Percentiles rank a stretch among this genome's conserved stretches.
phyloP scores from a whole-genome alignment of 2,113 vertebrate genomes.

The Motacilla alba region DNA sequence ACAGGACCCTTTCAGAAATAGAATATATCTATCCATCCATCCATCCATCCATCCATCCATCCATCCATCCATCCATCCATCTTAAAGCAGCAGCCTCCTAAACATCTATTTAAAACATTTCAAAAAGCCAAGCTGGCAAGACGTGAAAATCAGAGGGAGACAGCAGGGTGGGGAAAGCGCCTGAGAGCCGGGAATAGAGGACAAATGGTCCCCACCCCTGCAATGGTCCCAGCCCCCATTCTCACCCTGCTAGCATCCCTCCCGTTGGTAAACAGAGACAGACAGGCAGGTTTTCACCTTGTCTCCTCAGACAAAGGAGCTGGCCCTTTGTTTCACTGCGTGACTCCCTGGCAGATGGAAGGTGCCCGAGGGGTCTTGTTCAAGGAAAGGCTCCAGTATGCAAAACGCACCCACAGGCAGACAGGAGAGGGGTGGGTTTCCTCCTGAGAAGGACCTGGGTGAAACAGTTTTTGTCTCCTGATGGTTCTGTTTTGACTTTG shows the following conservation, averaged over 20 bases:
- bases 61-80: neutral
- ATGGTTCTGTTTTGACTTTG: neutral
- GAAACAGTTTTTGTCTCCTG: neutral
- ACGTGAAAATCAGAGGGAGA: neutral
- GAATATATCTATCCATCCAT: neutral
- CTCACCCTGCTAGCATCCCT: constrained; percentile 60
- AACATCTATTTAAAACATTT: neutral
- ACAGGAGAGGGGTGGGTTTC: neutral
- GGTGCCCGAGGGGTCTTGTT: constrained; percentile 54
- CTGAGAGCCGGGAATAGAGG: constrained; percentile 13
- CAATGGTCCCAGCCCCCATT: constrained; percentile 40
- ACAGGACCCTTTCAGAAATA: neutral
- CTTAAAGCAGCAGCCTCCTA: neutral
- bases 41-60: neutral
- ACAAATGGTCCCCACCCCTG: constrained; percentile 53
- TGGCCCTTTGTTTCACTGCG: constrained; percentile 45
- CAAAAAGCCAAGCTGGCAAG: neutral
- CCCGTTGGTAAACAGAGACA: constrained; percentile 60
- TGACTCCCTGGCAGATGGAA: constrained; percentile 47
- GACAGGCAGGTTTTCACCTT: constrained; percentile 68
- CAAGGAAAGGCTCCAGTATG: constrained; percentile 47
- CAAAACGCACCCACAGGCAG: constrained; percentile 1
- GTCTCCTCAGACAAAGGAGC: constrained; percentile 56
- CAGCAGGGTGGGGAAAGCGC: neutral
- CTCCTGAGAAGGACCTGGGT: neutral